These are phyloP conservation scores for Ptyas mucosa DNA, from an alignment of 2,113 vertebrate genomes.

Conservation along the genomic window DNA sequence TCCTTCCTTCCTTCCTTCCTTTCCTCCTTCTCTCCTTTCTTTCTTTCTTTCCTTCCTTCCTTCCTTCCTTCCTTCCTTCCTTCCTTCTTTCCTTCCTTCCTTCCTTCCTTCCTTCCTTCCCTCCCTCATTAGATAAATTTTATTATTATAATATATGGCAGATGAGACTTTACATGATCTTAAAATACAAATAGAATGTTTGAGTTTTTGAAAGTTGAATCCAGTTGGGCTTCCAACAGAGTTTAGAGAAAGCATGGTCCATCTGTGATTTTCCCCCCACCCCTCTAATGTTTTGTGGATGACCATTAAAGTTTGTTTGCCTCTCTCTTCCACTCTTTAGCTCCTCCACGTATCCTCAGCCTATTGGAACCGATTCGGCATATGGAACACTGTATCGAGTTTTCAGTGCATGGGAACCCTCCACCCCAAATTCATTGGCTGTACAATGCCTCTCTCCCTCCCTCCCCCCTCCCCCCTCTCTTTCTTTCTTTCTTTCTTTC, in stretches of 20 bases:
- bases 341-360: constrained; percentile 88
- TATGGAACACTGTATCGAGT: constrained; percentile 92
- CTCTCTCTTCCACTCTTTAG: constrained; percentile 65
- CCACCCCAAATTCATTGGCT: constrained; percentile 90
- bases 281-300: not conserved
- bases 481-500: no score
- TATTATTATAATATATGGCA: not conserved
- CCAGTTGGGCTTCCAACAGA: not conserved
- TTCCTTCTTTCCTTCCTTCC: no score
- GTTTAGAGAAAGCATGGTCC: not conserved
- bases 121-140: not conserved
- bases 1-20: no score
- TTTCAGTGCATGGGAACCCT: constrained; percentile 89
- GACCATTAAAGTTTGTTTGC: not conserved
- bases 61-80: no score
- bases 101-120: not conserved
- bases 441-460: constrained; percentile 62
- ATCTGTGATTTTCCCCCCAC: not conserved
- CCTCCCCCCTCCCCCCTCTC: no score
- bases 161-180: not conserved
- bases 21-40: no score
- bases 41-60: no score
- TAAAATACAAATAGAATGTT: not conserved
- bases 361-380: constrained; percentile 87
- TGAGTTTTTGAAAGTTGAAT: not conserved